Evolutionary conservation across 2,888 invertebrate species (phyloP), one percentile per base, ranked within the genome.

Genomic region (Epistrophe grossulariae): DNA sequence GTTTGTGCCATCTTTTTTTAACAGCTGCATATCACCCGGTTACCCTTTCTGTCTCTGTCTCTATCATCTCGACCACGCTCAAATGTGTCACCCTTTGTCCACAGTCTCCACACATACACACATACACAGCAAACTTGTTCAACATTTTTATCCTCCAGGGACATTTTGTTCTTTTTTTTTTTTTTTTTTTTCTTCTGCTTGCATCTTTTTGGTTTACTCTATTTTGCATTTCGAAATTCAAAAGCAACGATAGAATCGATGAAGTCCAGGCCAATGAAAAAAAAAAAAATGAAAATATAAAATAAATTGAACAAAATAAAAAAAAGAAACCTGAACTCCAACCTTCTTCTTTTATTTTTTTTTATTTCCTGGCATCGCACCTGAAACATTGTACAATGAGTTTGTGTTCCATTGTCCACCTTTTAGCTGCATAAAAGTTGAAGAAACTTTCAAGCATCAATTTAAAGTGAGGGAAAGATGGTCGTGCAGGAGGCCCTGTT

Each of bases 381-480:
- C 87, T 87, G 87, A 76, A 60, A 87, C 79, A 83, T 76, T 83
- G 83, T 79, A 87, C 79, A 87, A 79, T 76, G 83, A 79, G 83
- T 79, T 82, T 76, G 62, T 76, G 62, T 78, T 76, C 60, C 83
- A 82, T 85, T 85, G 85, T 85, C 85, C 83, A 87, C 87, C 83
- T 87, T 87, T 79, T 83, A 87, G 83, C 87, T 79, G 83, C 76
- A 83, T 76, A 87, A 83, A 87, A 87, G 83, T 83, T 83, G 87
- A 87, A 87, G 87, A 87, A 87, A 87, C 83, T 87, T 87, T 87
- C 50, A 76, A 83, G 83, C 83, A 83, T 83, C 83, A 83, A 83
- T 85, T 82, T 70, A 77, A 70, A 60, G 55, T 19, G 59, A 68
- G 64, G 45, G 57, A 66, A 62, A 45, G 52, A 43, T 57, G 64